Evolutionary conservation across 2,888 invertebrate genomes (phyloP), one percentile per base, ranked within the genome.

Genomic region (Antheraea assamensis): DNA sequence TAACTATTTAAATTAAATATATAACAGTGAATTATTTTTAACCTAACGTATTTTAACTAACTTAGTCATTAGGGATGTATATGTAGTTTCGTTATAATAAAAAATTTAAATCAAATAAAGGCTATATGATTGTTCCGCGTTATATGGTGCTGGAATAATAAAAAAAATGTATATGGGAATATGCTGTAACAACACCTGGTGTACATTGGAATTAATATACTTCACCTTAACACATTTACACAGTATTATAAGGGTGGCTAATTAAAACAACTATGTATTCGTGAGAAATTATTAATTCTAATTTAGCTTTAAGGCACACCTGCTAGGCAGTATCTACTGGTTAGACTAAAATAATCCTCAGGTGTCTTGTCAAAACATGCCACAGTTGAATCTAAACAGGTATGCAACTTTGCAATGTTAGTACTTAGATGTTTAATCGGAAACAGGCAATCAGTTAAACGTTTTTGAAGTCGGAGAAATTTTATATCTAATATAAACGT

Each of bases 261-360:
- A 70, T 70, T 73, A 70, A 35, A 68, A 42, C 52, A 31, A 47
- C 52, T 30, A 66, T 30, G 35, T 66, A 66, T 35, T 13, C 10
- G 52, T 42, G 58, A 17, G 55, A 24, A 30, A 31, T 27, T 21
- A 61, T 70, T 73, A 21, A 66, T 74, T 74, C 68, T 72, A 70
- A 72, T 74, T 55, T 58, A 68, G 30, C 24, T 19, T 35, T 49
- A 27, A 17, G 55, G n/a, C 17, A 27, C 77, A 77, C 74, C 77
- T 77, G 77, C 76, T 8, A 27, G 27, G 66, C 15, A 58, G 30
- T 19, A 17, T 66, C 21, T 35, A 75, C 74, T 75, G 76, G 76
- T 74, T 74, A 47, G 73, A 68, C 52, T 75, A 72, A 73, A 73
- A 73, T 73, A 74, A 72, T 52, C 21, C 35, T 19, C 73, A 73